A percentile compares a stretch with the other conserved stretches of the same genome.
These are phyloP conservation scores for Emydoidea blandingii DNA, from an alignment of 2,797 vertebrate genomes.

Conservation along the genomic window DNA sequence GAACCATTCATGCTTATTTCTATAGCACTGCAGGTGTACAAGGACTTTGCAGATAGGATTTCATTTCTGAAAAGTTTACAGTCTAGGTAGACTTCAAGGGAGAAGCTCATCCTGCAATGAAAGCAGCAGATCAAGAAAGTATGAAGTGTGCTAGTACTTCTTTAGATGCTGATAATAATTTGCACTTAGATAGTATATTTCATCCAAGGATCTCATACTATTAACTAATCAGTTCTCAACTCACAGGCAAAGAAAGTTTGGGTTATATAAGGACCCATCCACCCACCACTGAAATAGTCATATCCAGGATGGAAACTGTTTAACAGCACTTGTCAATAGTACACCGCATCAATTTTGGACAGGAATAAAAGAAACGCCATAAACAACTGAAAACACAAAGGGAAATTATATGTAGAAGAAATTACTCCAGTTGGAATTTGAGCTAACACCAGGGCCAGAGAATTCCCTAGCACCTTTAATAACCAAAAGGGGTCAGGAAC, in stretches of 20 bases:
- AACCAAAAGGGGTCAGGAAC: not conserved
- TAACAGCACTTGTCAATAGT: not conserved
- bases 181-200: too few relatives aligned
- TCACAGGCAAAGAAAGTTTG: not conserved
- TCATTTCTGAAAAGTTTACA: too few relatives aligned
- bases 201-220: too few relatives aligned
- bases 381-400: not conserved
- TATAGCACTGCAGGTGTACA: too few relatives aligned
- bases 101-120: too few relatives aligned
- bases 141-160: too few relatives aligned
- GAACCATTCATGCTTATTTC: not conserved
- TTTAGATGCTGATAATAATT: too few relatives aligned
- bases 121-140: too few relatives aligned
- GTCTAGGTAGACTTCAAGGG: too few relatives aligned
- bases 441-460: not conserved
- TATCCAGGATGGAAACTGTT: not conserved
- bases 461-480: fast-evolving
- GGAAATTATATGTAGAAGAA: not conserved
- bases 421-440: not conserved
- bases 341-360: not conserved
- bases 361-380: not conserved
- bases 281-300: not conserved
- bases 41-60: too few relatives aligned
- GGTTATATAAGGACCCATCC: not conserved
- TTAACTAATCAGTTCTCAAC: not conserved